Percentiles rank a stretch among this genome's conserved stretches.
Evolutionary conservation across 2,113 vertebrate species (phyloP).

Genomic region (Oxyruncus cristatus): DNA sequence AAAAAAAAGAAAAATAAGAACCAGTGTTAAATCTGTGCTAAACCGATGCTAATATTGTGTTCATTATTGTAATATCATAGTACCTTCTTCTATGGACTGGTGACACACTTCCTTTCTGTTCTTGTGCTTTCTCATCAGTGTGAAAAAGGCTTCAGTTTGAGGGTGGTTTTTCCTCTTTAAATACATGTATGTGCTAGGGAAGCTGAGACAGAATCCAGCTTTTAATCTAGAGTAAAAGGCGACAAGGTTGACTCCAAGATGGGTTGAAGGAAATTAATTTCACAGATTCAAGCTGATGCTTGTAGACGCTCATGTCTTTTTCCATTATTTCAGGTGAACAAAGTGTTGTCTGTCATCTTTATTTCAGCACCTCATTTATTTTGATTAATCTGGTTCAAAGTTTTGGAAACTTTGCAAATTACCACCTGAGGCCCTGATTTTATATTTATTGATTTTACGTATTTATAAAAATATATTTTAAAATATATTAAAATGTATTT

Average conservation of each 20-base stretch:
- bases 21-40: neutral
- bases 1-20: neutral
- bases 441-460: neutral
- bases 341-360: neutral
- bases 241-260: neutral
- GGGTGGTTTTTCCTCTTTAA: neutral
- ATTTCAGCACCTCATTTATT: neutral
- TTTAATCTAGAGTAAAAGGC: neutral
- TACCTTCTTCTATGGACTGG: neutral
- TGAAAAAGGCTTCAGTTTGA: neutral
- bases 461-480: neutral
- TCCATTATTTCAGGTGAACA: conserved; percentile 4
- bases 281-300: neutral
- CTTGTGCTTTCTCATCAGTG: neutral
- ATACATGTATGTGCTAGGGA: neutral
- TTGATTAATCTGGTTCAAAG: neutral
- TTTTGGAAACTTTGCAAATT: neutral
- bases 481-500: neutral
- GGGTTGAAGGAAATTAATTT: neutral
- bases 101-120: neutral
- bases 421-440: neutral
- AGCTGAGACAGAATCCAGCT: neutral
- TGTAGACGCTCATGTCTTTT: neutral
- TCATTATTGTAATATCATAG: neutral
- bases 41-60: neutral